phyloP scores from a whole-genome alignment of 92 coral and sea anemone species.

The Phenganax subtilis region DNA sequence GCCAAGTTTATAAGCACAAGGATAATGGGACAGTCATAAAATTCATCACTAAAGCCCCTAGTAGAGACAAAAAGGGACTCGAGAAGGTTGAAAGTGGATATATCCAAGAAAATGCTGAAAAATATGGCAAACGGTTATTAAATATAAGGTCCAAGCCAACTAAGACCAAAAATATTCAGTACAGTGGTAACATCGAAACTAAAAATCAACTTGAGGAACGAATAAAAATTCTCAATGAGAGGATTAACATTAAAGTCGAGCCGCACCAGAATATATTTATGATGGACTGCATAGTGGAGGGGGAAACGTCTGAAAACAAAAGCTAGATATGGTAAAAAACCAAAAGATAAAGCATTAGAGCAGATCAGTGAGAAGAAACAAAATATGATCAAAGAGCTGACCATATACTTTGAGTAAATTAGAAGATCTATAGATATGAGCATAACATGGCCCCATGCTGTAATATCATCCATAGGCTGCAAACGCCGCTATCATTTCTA shows the following conservation, averaged over 20 bases:
- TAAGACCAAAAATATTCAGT: slow-evolving; percentile 14
- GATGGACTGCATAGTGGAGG: slow-evolving; percentile 23
- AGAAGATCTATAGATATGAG: too few relatives aligned
- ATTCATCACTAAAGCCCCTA: slow-evolving; percentile 33
- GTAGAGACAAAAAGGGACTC: slow-evolving; percentile 39
- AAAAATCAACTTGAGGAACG: slow-evolving; percentile 14
- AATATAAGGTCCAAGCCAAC: slow-evolving; percentile 16
- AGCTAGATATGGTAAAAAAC: slow-evolving; percentile 29
- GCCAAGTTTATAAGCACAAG: slow-evolving; percentile 40
- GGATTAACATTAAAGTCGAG: slow-evolving; percentile 30
- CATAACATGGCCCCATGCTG: too few relatives aligned
- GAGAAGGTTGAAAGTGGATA: slow-evolving; percentile 43
- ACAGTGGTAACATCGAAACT: slow-evolving; percentile 21
- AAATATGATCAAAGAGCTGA: slow-evolving; percentile 29
- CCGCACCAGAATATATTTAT: not conserved
- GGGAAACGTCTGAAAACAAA: slow-evolving; percentile 18
- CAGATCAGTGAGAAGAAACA: slow-evolving; percentile 14
- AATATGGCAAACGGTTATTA: not conserved
- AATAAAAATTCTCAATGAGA: slow-evolving; percentile 32
- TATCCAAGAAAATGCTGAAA: slow-evolving; percentile 41
- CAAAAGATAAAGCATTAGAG: slow-evolving; percentile 42
- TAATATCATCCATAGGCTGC: too few relatives aligned
- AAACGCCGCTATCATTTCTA: too few relatives aligned
- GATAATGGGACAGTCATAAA: slow-evolving; percentile 28
- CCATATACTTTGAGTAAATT: slow-evolving; percentile 27